phyloP scores from a whole-genome alignment of 2,113 vertebrate species.

The Bucco capensis region DNA sequence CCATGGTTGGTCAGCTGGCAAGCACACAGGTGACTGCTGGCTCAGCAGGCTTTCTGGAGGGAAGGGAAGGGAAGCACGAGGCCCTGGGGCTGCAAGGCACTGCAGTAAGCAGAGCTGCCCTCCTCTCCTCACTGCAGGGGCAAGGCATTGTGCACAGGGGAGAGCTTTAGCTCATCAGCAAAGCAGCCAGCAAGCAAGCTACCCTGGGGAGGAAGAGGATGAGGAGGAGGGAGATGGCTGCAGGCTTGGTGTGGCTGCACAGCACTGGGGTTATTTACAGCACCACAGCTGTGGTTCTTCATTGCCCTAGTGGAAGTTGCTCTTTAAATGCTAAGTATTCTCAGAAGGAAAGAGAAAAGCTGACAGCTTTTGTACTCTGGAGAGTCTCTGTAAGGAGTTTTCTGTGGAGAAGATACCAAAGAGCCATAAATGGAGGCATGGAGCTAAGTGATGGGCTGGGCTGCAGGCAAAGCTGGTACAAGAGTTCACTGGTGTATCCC shows the following conservation, averaged over 20 bases:
- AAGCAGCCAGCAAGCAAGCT: constrained; percentile 39
- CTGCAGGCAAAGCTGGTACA: constrained; percentile 18
- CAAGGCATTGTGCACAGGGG: background rate
- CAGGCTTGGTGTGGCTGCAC: background rate
- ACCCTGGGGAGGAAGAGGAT: background rate
- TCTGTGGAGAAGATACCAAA: background rate
- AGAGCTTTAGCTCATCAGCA: constrained; percentile 32
- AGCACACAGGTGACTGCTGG: background rate
- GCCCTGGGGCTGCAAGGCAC: constrained; percentile 21
- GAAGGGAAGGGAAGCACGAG: background rate
- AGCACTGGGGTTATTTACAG: constrained; percentile 41
- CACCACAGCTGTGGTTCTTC: background rate
- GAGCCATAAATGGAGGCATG: background rate
- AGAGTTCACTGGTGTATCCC: background rate
- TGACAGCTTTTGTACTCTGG: background rate
- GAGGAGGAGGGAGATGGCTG: background rate
- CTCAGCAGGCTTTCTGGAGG: background rate
- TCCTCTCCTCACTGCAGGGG: background rate
- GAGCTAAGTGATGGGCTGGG: background rate
- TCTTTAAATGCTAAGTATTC: constrained; percentile 30
- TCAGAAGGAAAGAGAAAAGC: constrained; percentile 25
- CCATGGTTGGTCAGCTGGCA: background rate
- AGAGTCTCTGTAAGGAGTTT: constrained; percentile 1
- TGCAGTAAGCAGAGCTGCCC: constrained; percentile 28
- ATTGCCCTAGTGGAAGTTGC: constrained; percentile 17